These are phyloP conservation scores for Apodemus agrarius DNA, from an alignment of 2,797 vertebrate species.

Conservation along the genomic window DNA sequence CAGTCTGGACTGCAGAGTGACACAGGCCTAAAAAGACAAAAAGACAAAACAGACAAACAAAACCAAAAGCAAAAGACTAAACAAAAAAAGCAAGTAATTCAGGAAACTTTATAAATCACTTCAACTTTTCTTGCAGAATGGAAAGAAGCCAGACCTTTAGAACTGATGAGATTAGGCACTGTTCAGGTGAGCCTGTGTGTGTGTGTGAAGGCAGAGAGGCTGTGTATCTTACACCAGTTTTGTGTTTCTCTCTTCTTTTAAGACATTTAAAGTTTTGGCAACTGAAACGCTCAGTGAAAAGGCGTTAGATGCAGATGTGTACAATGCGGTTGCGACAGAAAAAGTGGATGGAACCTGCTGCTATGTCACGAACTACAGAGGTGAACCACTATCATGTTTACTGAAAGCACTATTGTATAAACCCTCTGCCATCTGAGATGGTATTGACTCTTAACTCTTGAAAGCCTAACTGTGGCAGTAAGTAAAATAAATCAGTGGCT, in stretches of 20 bases:
- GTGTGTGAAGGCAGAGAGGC: slow-evolving; percentile 18
- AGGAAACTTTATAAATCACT: not conserved
- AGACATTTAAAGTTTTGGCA: slow-evolving; percentile 96
- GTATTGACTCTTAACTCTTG: slow-evolving; percentile 27
- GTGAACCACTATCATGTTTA: slow-evolving; percentile 81
- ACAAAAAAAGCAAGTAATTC: not conserved
- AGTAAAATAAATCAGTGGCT: slow-evolving; percentile 4
- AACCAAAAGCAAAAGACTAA: not conserved
- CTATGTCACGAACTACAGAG: slow-evolving; percentile 92
- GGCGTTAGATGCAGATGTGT: slow-evolving; percentile 90
- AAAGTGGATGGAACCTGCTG: slow-evolving; percentile 98
- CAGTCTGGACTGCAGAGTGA: not conserved
- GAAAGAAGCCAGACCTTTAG: not conserved
- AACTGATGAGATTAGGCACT: slow-evolving; percentile 36
- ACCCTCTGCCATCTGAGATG: slow-evolving; percentile 27
- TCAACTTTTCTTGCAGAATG: slow-evolving; percentile 11
- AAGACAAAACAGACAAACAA: no score
- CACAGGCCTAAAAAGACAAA: not conserved
- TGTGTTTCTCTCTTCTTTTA: slow-evolving; percentile 73
- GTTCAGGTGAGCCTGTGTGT: slow-evolving; percentile 26
- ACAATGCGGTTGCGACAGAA: slow-evolving; percentile 92
- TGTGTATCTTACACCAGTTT: slow-evolving; percentile 66
- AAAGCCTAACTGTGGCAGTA: not conserved
- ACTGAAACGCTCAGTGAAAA: slow-evolving; percentile 91
- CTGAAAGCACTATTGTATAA: slow-evolving; percentile 41